These are phyloP conservation scores for Riptortus pedestris DNA, from an alignment of 1,140 invertebrate species.

Conservation along the genomic window DNA sequence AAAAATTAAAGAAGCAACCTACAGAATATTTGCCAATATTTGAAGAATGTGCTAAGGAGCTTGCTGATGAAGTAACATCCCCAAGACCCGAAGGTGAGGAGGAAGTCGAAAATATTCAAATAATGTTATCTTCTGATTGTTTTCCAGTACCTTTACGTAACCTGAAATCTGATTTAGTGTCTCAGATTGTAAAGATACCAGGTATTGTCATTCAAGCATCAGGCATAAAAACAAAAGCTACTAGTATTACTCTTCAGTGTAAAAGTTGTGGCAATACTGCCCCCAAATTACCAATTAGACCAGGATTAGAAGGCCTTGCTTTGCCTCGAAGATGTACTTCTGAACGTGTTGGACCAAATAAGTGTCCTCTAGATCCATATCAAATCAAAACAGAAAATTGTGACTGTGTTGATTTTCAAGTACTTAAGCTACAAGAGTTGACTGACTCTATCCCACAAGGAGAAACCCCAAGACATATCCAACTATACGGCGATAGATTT, in stretches of 20 bases:
- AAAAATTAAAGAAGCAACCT: slow-evolving; percentile 85
- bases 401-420: slow-evolving; percentile 88
- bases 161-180: slow-evolving; percentile 83
- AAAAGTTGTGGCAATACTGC: slow-evolving; percentile 83
- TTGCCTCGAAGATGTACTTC: slow-evolving; percentile 83
- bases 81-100: slow-evolving; percentile 84
- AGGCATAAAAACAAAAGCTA: slow-evolving; percentile 89
- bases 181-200: slow-evolving; percentile 84
- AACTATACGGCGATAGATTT: slow-evolving; percentile 86
- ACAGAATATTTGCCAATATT: slow-evolving; percentile 85
- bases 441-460: slow-evolving; percentile 95
- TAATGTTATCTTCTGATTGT: slow-evolving; percentile 76
- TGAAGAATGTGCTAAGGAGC: slow-evolving; percentile 94
- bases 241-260: slow-evolving; percentile 90
- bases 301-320: slow-evolving; percentile 93
- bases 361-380: slow-evolving; percentile 95
- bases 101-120: slow-evolving; percentile 86
- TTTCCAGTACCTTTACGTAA: slow-evolving; percentile 65
- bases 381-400: slow-evolving; percentile 97
- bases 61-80: slow-evolving; percentile 91
- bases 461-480: slow-evolving; percentile 94
- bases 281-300: slow-evolving; percentile 80
- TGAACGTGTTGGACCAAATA: slow-evolving; percentile 70
- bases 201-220: slow-evolving; percentile 93
- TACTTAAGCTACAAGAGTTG: slow-evolving; percentile 86